Percentiles rank a stretch among this genome's conserved stretches.
Conservation (phyloP, 2,888 invertebrate species). For the Tillus elongatus region DNA sequence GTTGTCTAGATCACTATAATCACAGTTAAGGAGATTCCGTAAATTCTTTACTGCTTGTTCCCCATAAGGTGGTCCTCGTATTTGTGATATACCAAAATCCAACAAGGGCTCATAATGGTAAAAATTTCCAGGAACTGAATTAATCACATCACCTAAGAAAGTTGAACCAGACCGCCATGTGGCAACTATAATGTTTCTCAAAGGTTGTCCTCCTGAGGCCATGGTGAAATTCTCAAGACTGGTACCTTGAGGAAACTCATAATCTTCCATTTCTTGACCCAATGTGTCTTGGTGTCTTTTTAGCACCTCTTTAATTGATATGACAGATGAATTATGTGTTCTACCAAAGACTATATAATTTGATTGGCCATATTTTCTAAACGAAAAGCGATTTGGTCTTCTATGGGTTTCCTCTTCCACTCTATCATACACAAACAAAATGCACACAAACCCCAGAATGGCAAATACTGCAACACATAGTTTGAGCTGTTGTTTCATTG, state of each 20-base stretch:
- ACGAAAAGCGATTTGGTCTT: too few relatives aligned
- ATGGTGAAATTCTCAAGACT: conserved; percentile 59
- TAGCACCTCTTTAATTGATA: conserved; percentile 43
- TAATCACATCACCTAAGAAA: conserved; percentile 76
- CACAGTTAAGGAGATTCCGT: conserved; percentile 65
- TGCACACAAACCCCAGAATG: too few relatives aligned
- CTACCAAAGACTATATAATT: too few relatives aligned
- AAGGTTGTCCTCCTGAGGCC: conserved; percentile 61
- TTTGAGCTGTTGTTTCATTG: too few relatives aligned
- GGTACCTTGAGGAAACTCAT: conserved; percentile 51
- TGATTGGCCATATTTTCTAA: too few relatives aligned
- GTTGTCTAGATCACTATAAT: conserved; percentile 62
- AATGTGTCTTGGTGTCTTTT: conserved; percentile 48
- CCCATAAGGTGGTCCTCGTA: conserved; percentile 65
- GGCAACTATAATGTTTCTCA: conserved; percentile 71
- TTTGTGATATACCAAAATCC: conserved; percentile 73
- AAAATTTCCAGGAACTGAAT: conserved; percentile 75
- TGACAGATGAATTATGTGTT: too few relatives aligned
- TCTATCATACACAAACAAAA: too few relatives aligned
- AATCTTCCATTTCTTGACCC: conserved; percentile 50
- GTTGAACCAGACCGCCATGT: conserved; percentile 89
- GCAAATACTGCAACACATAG: too few relatives aligned
- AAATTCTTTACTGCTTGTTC: conserved; percentile 57
- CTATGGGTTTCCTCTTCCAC: too few relatives aligned
- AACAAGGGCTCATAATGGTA: conserved; percentile 86